phyloP scores from a whole-genome alignment of 2,797 vertebrate genomes.

The Euphonia xanthogaster region DNA sequence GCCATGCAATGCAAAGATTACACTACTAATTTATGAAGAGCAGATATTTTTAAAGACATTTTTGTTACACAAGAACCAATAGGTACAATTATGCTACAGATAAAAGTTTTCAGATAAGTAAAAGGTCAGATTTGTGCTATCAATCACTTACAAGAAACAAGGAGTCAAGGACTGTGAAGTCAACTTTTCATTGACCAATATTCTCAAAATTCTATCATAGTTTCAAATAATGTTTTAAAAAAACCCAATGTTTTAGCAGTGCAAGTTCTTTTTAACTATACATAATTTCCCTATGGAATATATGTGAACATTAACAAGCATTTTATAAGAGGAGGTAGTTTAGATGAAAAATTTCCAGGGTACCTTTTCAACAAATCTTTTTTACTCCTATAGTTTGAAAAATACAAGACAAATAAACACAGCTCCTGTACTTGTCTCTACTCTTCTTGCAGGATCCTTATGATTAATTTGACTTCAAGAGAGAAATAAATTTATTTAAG shows the following conservation, averaged over 20 bases:
- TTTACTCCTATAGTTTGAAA: neutral
- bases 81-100: neutral
- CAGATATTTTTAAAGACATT: neutral
- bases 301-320: neutral
- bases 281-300: neutral
- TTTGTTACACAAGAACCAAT: neutral
- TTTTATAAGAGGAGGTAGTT: neutral
- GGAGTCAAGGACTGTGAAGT: neutral
- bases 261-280: neutral
- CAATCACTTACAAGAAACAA: neutral
- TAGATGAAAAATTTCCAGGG: neutral
- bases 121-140: neutral
- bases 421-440: neutral
- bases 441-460: neutral
- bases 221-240: neutral
- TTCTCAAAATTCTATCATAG: neutral
- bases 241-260: fast-evolving
- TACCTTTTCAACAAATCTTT: neutral
- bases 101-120: neutral
- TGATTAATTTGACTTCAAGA: neutral
- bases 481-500: neutral
- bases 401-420: neutral
- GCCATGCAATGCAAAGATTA: neutral
- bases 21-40: neutral
- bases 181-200: neutral